Evolutionary conservation across 2,888 invertebrate genomes (phyloP), one percentile per base, ranked within the genome.

Genomic region (Trachelus iudaicus): DNA sequence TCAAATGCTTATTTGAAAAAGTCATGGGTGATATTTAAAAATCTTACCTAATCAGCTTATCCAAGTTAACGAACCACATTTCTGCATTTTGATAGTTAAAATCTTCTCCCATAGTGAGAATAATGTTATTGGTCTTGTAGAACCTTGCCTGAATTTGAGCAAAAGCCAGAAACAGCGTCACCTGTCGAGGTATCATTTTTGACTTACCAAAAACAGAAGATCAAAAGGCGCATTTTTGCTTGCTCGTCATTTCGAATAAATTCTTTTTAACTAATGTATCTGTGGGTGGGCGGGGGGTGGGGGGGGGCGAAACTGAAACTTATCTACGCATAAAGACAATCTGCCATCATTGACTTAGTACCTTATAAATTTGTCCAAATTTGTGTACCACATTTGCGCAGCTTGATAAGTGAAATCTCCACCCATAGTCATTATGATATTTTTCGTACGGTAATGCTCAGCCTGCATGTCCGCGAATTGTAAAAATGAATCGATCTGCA

Each of bases 91-190:
- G 96, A 89, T 97, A 98, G 85, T 96, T 94, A 90, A 98, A 98
- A 92, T 98, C 98, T 84, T 96, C 96, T 0, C 98, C 98, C 98
- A 98, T 98, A 0, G 98, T 96, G 76, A 98, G 92, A 84, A 98
- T 93, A n/a, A 98, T 92, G 89, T 98, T 96, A 81, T 95, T 94
- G 0, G 96, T 95, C 79, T 88, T 87, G 89, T 95, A 96, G 0
- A 87, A 89, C 68, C 87, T 83, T 0, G 94, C 91, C 91, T 95
- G 94, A 74, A 92, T 92, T 68, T 90, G 86, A 34, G 93, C 92
- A 85, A 94, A 94, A 0, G 91, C 88, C 81, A 95, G 85, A 87
- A 96, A 95, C 34, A 90, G 87, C 74, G 92, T 89, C 31, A 95
- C 94, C 95, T 95, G 91, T 75, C 85, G 81, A 83, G 80, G 81